These are phyloP conservation scores for Chrysodeixis includens DNA, from an alignment of 2,888 invertebrate genomes.

Conservation along the genomic window DNA sequence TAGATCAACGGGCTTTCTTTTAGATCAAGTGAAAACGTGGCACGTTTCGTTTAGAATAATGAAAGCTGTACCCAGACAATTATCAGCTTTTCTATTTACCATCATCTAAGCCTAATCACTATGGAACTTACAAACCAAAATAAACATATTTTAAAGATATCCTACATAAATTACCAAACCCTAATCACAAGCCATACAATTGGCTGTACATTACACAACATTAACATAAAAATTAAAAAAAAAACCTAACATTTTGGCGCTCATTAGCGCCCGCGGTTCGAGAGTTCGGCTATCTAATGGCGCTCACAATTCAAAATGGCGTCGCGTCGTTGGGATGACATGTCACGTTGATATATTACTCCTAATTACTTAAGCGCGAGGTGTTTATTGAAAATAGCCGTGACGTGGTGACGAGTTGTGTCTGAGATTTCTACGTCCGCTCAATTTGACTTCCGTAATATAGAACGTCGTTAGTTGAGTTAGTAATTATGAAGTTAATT, in stretches of 20 bases:
- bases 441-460: conserved; percentile 58
- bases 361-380: conserved; percentile 85
- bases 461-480: conserved; percentile 36
- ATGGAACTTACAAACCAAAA: no score
- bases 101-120: no score
- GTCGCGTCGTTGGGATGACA: conserved; percentile 72
- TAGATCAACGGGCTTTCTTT: no score
- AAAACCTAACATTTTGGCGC: conserved; percentile 71
- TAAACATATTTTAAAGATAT: no score
- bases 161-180: no score
- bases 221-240: conserved; percentile 45
- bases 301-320: conserved; percentile 54
- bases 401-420: conserved; percentile 79
- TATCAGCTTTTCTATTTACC: no score
- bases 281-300: conserved; percentile 42
- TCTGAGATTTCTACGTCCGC: conserved; percentile 68
- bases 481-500: conserved; percentile 34
- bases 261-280: conserved; percentile 73
- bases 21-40: no score
- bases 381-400: conserved; percentile 87
- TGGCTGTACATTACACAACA: conserved; percentile 21
- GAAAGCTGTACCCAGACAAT: no score
- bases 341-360: conserved; percentile 86
- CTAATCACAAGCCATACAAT: conserved; percentile 27
- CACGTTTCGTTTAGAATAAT: no score